A percentile compares a stretch with the other conserved stretches of the same genome.
phyloP scores from a whole-genome alignment of 1,140 invertebrate species.

The Oncopeltus fasciatus region DNA sequence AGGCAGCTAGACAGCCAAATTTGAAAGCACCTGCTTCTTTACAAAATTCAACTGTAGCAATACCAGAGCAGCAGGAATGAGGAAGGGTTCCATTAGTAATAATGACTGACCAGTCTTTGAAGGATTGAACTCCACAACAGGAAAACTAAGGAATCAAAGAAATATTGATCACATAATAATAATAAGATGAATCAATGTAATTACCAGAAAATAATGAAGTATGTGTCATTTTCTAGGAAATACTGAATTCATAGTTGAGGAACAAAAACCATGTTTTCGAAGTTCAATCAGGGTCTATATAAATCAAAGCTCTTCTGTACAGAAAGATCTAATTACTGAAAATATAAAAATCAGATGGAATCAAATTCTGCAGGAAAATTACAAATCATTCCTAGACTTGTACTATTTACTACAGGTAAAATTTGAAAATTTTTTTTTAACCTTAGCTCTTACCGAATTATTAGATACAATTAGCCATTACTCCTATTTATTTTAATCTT shows the following conservation, averaged over 20 bases:
- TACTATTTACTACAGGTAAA: too few species aligned
- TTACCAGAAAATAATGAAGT: neutral
- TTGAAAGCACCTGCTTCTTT: conserved; percentile 30
- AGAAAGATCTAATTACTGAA: too few species aligned
- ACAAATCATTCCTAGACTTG: too few species aligned
- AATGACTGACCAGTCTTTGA: conserved; percentile 46
- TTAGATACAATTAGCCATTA: too few species aligned
- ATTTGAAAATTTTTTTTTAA: too few species aligned
- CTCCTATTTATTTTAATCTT: too few species aligned
- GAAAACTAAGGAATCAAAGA: conserved; percentile 1
- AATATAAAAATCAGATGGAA: too few species aligned
- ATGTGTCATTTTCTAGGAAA: neutral
- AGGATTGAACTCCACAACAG: conserved; percentile 61
- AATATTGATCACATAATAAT: neutral
- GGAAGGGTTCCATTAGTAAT: conserved; percentile 43
- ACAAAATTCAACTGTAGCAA: conserved; percentile 39
- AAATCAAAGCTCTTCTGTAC: too few species aligned
- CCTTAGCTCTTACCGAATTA: too few species aligned
- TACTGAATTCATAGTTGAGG: conserved; percentile 1
- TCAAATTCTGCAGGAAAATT: too few species aligned
- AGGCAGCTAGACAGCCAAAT: conserved; percentile 48
- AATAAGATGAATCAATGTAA: neutral
- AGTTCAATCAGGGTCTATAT: too few species aligned
- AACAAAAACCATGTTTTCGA: conserved; percentile 5
- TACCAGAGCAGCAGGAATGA: conserved; percentile 48